A percentile compares a stretch with the other conserved stretches of the same genome.
Conservation (phyloP, 2,888 invertebrate species). For the Hecatera dysodea region DNA sequence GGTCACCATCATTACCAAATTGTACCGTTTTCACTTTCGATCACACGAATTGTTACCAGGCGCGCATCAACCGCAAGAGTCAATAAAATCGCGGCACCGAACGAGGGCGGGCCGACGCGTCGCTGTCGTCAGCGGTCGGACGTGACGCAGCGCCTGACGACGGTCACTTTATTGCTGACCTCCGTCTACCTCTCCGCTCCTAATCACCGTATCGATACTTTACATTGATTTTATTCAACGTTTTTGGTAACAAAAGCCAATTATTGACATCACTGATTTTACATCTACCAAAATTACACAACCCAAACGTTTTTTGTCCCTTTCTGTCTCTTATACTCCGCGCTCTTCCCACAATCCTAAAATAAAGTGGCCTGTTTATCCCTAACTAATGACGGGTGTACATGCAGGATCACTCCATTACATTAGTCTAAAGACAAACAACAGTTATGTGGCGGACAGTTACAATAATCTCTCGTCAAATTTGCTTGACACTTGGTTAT, state of each 20-base stretch:
- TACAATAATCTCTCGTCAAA: constrained; percentile 86
- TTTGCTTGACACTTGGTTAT: constrained; percentile 80
- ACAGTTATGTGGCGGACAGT: constrained; percentile 74
- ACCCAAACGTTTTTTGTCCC: background rate
- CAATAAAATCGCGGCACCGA: constrained; percentile 85
- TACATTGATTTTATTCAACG: constrained; percentile 75
- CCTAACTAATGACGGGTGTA: constrained; percentile 73
- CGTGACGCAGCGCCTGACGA: constrained; percentile 88
- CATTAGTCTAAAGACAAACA: constrained; percentile 86
- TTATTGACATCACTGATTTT: constrained; percentile 42
- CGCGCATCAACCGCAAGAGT: constrained; percentile 87
- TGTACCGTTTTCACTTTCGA: constrained; percentile 85
- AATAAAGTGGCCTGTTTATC: constrained; percentile 46
- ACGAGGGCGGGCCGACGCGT: constrained; percentile 76
- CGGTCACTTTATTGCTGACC: constrained; percentile 91
- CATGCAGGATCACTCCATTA: constrained; percentile 76
- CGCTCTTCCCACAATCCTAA: constrained; percentile 21
- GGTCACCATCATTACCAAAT: constrained; percentile 61
- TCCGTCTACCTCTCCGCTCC: constrained; percentile 86
- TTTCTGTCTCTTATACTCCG: background rate
- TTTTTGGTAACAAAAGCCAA: constrained; percentile 64
- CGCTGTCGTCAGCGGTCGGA: constrained; percentile 78
- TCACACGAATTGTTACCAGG: constrained; percentile 85
- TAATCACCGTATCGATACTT: constrained; percentile 82
- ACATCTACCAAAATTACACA: background rate